Percentiles rank a stretch among this genome's conserved stretches.
phyloP scores from a whole-genome alignment of 2,113 vertebrate species.

The Antechinus stuartii region DNA sequence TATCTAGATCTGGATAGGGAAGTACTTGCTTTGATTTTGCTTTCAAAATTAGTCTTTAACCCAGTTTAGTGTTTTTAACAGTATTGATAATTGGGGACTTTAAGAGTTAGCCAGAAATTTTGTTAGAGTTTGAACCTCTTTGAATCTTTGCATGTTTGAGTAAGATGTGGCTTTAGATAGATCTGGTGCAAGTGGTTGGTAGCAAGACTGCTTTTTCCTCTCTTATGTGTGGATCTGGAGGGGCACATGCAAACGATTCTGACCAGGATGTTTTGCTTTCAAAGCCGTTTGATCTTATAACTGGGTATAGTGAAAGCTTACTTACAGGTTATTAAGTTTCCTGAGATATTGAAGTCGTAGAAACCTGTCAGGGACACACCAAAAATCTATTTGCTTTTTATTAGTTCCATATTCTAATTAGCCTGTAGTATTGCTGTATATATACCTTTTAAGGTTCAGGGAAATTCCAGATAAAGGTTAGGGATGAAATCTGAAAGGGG shows the following conservation, averaged over 20 bases:
- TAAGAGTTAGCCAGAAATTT: neutral
- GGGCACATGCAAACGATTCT: constrained; percentile 28
- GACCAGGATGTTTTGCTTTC: constrained; percentile 65
- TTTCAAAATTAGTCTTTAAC: neutral
- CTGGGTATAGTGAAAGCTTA: constrained; percentile 68
- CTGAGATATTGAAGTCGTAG: constrained; percentile 68
- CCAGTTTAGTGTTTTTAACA: neutral
- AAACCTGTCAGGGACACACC: constrained; percentile 59
- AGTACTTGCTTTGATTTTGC: neutral
- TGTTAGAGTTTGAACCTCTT: neutral
- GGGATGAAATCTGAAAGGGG: constrained; percentile 80
- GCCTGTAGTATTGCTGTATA: constrained; percentile 73
- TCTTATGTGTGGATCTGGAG: neutral
- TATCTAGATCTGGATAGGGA: neutral
- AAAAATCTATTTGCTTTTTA: neutral
- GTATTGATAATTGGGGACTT: neutral
- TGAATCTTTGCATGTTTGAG: neutral
- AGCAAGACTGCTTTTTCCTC: neutral
- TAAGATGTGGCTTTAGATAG: neutral
- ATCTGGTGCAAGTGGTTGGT: neutral
- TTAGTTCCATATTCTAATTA: constrained; percentile 77
- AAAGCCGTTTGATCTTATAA: constrained; percentile 65
- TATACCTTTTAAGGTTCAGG: constrained; percentile 71
- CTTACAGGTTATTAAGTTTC: constrained; percentile 72
- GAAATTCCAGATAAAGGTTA: neutral